Percentiles rank a stretch among this genome's conserved stretches.
Conservation (phyloP, 2,113 vertebrate genomes). For the Anseranas semipalmata region DNA sequence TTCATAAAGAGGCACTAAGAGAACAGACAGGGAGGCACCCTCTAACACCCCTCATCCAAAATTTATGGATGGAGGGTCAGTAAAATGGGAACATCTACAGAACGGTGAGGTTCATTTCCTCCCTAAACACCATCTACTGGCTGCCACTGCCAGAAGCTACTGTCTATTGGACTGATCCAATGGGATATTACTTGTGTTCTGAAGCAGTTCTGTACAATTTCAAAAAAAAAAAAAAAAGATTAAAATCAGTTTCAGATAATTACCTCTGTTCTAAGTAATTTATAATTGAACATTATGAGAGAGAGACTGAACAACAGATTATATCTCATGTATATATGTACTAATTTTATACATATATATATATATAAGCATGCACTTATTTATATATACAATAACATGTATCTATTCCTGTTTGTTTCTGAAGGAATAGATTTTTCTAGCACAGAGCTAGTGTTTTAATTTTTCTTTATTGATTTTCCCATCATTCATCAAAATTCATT, state of each 20-base stretch:
- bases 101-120: neutral
- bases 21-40: neutral
- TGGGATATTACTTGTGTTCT: neutral
- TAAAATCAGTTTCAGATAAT: neutral
- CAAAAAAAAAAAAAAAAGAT: neutral
- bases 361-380: neutral
- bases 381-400: neutral
- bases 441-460: neutral
- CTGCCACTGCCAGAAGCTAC: neutral
- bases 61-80: neutral
- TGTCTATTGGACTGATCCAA: neutral
- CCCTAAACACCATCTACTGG: neutral
- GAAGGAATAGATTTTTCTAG: neutral
- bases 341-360: neutral
- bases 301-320: neutral
- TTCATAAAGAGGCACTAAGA: neutral
- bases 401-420: neutral
- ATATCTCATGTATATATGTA: neutral
- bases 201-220: neutral
- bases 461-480: slow-evolving; percentile 4
- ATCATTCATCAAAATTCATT: slow-evolving; percentile 13
- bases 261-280: neutral
- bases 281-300: neutral
- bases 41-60: neutral
- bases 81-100: neutral